Evolutionary conservation across 2,888 invertebrate species (phyloP), one percentile per base, ranked within the genome.

Genomic region (Erebia ligea): DNA sequence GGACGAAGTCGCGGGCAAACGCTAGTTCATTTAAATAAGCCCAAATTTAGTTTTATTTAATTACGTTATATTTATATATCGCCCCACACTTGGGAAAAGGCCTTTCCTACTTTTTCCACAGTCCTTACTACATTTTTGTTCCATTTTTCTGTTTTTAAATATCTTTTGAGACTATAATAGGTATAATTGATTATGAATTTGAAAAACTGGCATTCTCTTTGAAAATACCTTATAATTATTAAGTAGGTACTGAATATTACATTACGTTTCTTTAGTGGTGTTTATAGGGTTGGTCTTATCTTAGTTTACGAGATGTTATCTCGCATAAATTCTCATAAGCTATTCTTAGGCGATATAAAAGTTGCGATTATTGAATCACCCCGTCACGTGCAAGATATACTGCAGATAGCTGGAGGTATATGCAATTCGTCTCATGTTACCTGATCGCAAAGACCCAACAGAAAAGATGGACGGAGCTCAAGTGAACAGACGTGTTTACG

Each of bases 321-420:
- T 64, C 25, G 52, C 50, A 54, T 34, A 34, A 64, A 52, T 54
- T 40, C 48, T 58, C 34, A 34, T 57, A 50, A 48, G 58, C 67
- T 67, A 67, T 67, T 67, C 67, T 58, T 59, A 48, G 25, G 34
- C 58, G 58, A 67, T 58, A 58, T 58, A 67, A 58, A 67, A 67
- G 67, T 48, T 19, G 67, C 67, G 67, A 59, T 67, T 67, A 67
- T 67, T 67, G 25, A 67, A 58, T 58, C 57, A 25, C 45, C 50
- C 42, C 25, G 67, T 67, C 58, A 67, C 58, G 34, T 48, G 10
- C 11, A 17, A 67, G 67, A 67, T 67, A 40, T 67, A 67, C 58
- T 67, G 48, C 11, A 4, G 58, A 58, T 48, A 48, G 67, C 48
- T 34, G 67, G 34, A 57, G 66, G 45, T 10, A 45, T 67, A 67